These are phyloP conservation scores for Prosapia bicincta DNA, from an alignment of 2,888 invertebrate genomes.

Conservation along the genomic window DNA sequence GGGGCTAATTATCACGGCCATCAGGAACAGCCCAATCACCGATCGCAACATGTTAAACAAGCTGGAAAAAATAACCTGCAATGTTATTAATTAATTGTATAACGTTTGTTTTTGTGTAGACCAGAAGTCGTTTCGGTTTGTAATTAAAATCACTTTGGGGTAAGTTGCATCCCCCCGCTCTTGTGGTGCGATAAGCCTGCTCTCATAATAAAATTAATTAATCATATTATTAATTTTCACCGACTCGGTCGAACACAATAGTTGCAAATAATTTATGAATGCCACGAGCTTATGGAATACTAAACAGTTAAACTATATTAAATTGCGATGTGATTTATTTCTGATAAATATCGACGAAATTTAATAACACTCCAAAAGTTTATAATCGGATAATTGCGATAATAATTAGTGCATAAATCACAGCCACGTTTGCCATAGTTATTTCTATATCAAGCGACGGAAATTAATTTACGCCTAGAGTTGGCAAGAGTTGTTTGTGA, in stretches of 20 bases:
- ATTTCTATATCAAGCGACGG: too few relatives aligned
- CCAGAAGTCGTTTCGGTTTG: neutral
- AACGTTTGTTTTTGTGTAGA: neutral
- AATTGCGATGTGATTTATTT: conserved; percentile 2
- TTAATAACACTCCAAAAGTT: neutral
- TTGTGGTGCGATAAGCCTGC: neutral
- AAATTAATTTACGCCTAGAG: too few relatives aligned
- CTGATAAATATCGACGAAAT: neutral
- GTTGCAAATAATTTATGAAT: conserved; percentile 5
- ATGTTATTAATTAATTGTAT: neutral
- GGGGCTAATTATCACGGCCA: conserved; percentile 6
- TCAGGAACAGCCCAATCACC: conserved; percentile 7
- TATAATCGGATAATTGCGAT: neutral
- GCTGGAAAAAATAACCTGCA: neutral
- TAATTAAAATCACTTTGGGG: conserved; percentile 5
- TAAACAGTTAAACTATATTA: conserved; percentile 4
- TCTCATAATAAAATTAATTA: neutral
- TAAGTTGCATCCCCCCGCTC: neutral
- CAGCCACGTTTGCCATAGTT: too few relatives aligned
- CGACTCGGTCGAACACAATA: neutral
- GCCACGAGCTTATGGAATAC: neutral
- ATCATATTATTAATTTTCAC: conserved; percentile 4
- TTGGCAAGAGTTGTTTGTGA: too few relatives aligned
- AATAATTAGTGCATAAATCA: neutral
- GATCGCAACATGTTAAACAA: neutral